phyloP scores from a whole-genome alignment of 37 sponge, comb jelly and placozoan genomes.

The Cliona cf. orientalis region DNA sequence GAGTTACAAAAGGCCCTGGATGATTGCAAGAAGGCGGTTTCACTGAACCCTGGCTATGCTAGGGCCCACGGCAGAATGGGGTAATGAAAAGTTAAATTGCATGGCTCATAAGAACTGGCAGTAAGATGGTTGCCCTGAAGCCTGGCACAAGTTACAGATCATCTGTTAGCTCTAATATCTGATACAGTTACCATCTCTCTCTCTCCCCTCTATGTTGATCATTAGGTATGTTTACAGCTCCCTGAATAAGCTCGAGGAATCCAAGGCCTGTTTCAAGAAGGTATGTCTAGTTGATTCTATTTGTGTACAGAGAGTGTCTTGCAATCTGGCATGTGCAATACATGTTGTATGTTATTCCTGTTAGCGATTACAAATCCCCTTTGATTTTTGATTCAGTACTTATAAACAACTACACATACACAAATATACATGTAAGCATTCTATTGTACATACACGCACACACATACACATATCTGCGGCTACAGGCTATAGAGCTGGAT shows the following conservation, averaged over 20 bases:
- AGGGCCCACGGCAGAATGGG: constrained; percentile 73
- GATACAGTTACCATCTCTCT: background rate
- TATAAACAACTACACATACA: too few relatives aligned
- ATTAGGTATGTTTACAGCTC: constrained; percentile 49
- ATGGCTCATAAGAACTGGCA: too few relatives aligned
- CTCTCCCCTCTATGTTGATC: background rate
- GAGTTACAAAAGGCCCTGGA: constrained; percentile 38
- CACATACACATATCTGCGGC: background rate
- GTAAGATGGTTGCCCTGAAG: too few relatives aligned
- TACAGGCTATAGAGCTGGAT: constrained; percentile 55
- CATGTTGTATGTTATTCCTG: too few relatives aligned
- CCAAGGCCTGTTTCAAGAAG: constrained; percentile 45
- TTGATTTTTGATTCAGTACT: too few relatives aligned
- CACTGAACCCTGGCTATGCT: constrained; percentile 68
- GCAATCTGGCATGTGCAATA: too few relatives aligned
- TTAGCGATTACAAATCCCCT: too few relatives aligned
- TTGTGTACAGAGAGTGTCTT: too few relatives aligned
- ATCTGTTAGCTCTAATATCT: background rate
- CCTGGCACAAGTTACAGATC: too few relatives aligned
- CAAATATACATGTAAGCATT: too few relatives aligned
- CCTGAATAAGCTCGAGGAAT: constrained; percentile 7
- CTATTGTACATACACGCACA: background rate
- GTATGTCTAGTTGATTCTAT: constrained; percentile 1
- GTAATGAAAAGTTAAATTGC: too few relatives aligned
- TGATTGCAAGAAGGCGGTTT: constrained; percentile 64